phyloP scores from a whole-genome alignment of 2,797 vertebrate species.

The Trichosurus vulpecula region DNA sequence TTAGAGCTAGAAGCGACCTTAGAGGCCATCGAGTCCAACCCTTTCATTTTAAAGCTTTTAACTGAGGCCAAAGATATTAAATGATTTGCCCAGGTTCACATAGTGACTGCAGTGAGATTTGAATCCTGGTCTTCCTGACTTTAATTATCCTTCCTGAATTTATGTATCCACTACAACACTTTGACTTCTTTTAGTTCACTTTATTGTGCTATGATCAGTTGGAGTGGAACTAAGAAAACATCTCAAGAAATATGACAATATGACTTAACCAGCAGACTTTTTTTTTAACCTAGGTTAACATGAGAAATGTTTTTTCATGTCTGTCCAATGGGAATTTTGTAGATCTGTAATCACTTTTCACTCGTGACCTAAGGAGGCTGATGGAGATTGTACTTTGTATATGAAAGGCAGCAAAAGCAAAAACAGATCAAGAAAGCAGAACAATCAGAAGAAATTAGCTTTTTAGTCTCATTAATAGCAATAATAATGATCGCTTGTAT shows the following conservation, averaged over 20 bases:
- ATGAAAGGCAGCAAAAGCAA: neutral
- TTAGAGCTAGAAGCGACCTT: neutral
- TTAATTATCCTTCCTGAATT: neutral
- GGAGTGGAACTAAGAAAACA: constrained; percentile 27
- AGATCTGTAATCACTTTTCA: constrained; percentile 40
- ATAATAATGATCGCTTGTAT: neutral
- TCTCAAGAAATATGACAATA: constrained; percentile 15
- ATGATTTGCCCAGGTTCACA: neutral
- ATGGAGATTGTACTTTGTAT: constrained; percentile 40
- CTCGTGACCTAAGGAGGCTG: neutral
- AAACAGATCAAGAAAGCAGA: neutral
- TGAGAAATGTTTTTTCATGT: neutral
- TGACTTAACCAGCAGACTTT: constrained; percentile 25
- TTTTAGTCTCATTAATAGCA: neutral
- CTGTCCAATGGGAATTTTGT: constrained; percentile 30
- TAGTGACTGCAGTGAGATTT: neutral
- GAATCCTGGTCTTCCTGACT: neutral
- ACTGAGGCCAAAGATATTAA: neutral
- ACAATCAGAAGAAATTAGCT: neutral
- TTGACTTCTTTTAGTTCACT: neutral
- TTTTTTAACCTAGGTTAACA: neutral
- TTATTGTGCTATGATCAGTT: constrained; percentile 1
- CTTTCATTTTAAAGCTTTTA: neutral
- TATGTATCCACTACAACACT: neutral
- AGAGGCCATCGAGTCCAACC: neutral